Conservation (phyloP, 2,888 invertebrate species). For the Luperina testacea region DNA sequence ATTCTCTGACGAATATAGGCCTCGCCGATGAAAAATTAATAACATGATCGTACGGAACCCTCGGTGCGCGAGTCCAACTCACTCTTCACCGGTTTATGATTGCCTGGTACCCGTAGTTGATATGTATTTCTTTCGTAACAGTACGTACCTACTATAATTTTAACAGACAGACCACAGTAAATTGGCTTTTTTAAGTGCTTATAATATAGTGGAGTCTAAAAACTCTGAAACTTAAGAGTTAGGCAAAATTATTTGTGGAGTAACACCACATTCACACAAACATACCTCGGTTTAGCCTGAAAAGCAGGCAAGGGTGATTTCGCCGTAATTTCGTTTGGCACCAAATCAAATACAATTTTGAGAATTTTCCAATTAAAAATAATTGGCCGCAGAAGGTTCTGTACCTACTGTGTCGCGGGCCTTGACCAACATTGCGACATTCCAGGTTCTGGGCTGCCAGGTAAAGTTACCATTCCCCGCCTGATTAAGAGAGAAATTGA, state of each 20-base stretch:
- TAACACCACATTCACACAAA: conserved; percentile 1
- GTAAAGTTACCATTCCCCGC: conserved; percentile 6
- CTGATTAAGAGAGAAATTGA: too few species aligned
- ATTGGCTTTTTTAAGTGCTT: neutral
- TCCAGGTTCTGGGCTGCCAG: conserved; percentile 29
- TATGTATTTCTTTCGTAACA: neutral
- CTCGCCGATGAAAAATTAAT: too few species aligned
- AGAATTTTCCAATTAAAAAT: conserved; percentile 28
- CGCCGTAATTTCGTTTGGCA: conserved; percentile 25
- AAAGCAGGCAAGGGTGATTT: conserved; percentile 15
- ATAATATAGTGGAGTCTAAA: neutral
- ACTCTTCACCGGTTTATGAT: conserved; percentile 1
- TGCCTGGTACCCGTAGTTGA: conserved; percentile 29
- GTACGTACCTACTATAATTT: neutral
- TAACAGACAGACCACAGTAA: neutral
- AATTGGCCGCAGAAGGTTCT: conserved; percentile 20
- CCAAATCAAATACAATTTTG: conserved; percentile 16
- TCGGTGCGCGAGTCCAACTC: too few species aligned
- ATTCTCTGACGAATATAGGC: too few species aligned
- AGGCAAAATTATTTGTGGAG: neutral
- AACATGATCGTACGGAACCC: too few species aligned
- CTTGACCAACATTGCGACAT: conserved; percentile 44
- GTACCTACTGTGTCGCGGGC: conserved; percentile 10
- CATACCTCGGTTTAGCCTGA: neutral
- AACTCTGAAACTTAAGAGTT: neutral